phyloP scores from a whole-genome alignment of 2,113 vertebrate genomes.

The Bettongia penicillata region DNA sequence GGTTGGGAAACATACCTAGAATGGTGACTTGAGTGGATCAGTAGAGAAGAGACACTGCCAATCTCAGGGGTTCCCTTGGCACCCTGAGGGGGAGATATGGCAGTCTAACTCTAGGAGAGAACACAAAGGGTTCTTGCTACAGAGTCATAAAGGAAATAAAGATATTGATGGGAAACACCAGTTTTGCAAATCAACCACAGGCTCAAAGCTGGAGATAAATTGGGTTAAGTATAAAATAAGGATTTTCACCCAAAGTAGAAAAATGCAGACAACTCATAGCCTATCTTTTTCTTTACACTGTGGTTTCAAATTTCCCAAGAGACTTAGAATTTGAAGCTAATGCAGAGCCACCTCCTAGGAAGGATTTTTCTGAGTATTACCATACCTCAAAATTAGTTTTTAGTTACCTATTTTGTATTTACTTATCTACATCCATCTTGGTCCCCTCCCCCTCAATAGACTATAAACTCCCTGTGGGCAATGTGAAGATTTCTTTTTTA shows the following conservation, averaged over 20 bases:
- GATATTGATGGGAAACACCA: background rate
- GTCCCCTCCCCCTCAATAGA: background rate
- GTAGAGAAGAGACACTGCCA: background rate
- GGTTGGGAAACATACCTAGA: background rate
- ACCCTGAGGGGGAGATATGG: background rate
- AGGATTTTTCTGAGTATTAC: background rate
- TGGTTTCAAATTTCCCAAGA: background rate
- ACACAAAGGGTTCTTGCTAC: background rate
- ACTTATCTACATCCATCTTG: background rate
- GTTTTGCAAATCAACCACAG: background rate
- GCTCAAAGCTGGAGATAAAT: background rate
- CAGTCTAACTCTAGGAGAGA: background rate
- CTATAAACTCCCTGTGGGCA: background rate
- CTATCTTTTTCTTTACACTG: background rate
- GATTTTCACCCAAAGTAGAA: background rate
- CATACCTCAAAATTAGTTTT: background rate
- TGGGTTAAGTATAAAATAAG: background rate
- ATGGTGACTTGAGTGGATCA: background rate
- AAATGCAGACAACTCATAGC: background rate
- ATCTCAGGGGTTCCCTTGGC: background rate
- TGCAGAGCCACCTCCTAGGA: background rate
- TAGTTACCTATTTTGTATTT: background rate
- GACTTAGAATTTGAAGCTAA: background rate
- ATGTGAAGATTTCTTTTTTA: background rate
- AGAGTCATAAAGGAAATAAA: background rate